Evolutionary conservation across 2,113 vertebrate genomes (phyloP).

Genomic region (Pachypanchax playfairii): DNA sequence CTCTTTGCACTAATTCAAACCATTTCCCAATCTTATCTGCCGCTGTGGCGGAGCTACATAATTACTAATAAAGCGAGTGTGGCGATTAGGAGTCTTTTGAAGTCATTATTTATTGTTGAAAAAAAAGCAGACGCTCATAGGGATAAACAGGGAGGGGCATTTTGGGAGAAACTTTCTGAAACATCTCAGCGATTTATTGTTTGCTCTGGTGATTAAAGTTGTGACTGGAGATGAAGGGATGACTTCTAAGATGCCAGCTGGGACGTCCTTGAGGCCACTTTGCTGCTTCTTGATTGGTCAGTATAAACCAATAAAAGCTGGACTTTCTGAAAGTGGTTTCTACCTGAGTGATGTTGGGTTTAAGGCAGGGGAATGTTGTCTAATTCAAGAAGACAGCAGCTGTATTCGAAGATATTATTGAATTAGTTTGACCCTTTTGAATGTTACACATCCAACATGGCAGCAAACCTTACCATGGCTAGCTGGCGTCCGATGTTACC

Average conservation of each 20-base stretch:
- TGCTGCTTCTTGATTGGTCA: background rate
- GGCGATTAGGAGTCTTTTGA: conserved; percentile 20
- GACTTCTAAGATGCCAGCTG: too few species aligned
- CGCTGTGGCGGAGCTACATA: conserved; percentile 7
- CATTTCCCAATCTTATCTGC: conserved; percentile 38
- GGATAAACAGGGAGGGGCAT: background rate
- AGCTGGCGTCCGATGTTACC: conserved; percentile 98
- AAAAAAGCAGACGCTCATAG: background rate
- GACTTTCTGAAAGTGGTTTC: background rate
- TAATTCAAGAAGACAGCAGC: too few species aligned
- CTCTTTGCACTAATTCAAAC: conserved; percentile 39
- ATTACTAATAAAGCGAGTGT: conserved; percentile 22
- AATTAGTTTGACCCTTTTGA: conserved; percentile 1
- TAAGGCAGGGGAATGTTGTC: background rate
- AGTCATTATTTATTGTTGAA: conserved; percentile 10
- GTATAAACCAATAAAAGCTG: background rate
- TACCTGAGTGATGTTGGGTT: background rate
- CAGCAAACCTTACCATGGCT: conserved; percentile 86
- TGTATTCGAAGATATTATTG: too few species aligned
- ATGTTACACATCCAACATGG: background rate
- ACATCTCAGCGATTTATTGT: background rate
- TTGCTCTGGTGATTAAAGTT: conserved; percentile 18
- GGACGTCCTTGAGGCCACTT: too few species aligned
- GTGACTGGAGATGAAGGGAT: background rate
- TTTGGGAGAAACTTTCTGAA: conserved; percentile 1